Evolutionary conservation across 2,888 invertebrate genomes (phyloP).

Genomic region (Agapetus fuscipes): DNA sequence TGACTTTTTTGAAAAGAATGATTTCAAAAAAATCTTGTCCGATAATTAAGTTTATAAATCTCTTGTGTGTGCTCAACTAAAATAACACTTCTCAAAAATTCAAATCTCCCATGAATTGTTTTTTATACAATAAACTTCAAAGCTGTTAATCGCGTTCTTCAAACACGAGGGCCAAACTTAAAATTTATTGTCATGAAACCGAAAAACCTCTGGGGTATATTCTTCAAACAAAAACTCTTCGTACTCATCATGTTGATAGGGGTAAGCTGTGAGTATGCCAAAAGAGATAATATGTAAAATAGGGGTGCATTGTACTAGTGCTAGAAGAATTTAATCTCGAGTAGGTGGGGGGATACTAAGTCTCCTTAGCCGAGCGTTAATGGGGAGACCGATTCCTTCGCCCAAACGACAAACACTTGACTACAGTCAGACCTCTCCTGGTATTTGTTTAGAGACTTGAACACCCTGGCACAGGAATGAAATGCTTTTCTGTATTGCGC

Average conservation of each 20-base stretch:
- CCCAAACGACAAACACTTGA: slow-evolving; percentile 8
- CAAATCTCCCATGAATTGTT: too few relatives aligned
- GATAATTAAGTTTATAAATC: too few relatives aligned
- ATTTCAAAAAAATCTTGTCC: too few relatives aligned
- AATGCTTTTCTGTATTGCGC: background rate
- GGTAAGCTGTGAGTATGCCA: too few relatives aligned
- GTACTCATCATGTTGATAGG: too few relatives aligned
- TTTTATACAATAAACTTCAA: too few relatives aligned
- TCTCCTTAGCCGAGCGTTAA: background rate
- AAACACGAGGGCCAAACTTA: slow-evolving; percentile 7
- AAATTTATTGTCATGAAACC: slow-evolving; percentile 17
- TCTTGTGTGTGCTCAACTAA: too few relatives aligned
- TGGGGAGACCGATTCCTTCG: slow-evolving; percentile 3
- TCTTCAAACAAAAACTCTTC: slow-evolving; percentile 14
- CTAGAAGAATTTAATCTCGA: slow-evolving; percentile 19
- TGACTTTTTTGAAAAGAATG: too few relatives aligned
- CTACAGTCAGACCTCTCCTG: background rate
- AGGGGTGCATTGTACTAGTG: slow-evolving; percentile 15
- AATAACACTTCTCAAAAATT: too few relatives aligned
- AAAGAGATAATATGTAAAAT: too few relatives aligned
- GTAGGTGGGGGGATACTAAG: slow-evolving; percentile 2
- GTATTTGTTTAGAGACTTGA: background rate
- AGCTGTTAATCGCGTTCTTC: too few relatives aligned
- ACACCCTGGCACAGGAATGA: background rate
- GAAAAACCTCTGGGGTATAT: slow-evolving; percentile 11